phyloP scores from a whole-genome alignment of 2,797 vertebrate genomes.

The Tokudaia muenninki region DNA sequence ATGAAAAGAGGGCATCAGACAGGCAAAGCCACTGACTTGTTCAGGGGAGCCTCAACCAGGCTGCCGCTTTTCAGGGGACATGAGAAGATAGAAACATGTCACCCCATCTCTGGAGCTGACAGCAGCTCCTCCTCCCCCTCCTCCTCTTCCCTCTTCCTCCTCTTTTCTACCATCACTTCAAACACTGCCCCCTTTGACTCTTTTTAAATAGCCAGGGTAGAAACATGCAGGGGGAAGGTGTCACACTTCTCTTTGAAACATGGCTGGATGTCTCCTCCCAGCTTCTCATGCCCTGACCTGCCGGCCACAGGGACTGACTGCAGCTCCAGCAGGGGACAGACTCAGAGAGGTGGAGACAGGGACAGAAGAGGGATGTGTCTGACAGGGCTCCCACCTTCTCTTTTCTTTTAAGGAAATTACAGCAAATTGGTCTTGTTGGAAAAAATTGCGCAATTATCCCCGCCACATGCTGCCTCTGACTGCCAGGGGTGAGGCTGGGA shows the following conservation, averaged over 20 bases:
- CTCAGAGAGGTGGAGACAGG: not conserved
- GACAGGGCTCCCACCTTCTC: not conserved
- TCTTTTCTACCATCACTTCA: constrained; percentile 59
- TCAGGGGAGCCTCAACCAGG: rapidly evolving
- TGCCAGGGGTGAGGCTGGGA: not conserved
- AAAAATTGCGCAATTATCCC: constrained; percentile 69
- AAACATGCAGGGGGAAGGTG: not conserved
- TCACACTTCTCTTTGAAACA: not conserved
- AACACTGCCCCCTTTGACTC: constrained; percentile 14
- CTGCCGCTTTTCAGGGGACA: not conserved
- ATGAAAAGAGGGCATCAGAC: not conserved
- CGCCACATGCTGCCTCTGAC: constrained; percentile 12
- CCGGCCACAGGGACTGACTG: not conserved
- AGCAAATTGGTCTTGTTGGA: constrained; percentile 66
- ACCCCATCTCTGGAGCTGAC: not conserved
- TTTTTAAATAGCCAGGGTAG: constrained; percentile 38
- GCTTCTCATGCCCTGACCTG: not conserved
- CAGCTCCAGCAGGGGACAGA: not conserved
- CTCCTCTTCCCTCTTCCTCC: not conserved
- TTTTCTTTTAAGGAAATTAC: constrained; percentile 57
- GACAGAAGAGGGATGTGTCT: not conserved
- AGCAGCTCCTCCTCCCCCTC: not conserved
- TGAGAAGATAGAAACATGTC: not conserved
- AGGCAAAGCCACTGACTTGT: not conserved
- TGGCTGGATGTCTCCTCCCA: rapidly evolving